These are phyloP conservation scores for Sarotherodon lohbergeri DNA, from an alignment of 2,113 vertebrate species.

Conservation along the genomic window DNA sequence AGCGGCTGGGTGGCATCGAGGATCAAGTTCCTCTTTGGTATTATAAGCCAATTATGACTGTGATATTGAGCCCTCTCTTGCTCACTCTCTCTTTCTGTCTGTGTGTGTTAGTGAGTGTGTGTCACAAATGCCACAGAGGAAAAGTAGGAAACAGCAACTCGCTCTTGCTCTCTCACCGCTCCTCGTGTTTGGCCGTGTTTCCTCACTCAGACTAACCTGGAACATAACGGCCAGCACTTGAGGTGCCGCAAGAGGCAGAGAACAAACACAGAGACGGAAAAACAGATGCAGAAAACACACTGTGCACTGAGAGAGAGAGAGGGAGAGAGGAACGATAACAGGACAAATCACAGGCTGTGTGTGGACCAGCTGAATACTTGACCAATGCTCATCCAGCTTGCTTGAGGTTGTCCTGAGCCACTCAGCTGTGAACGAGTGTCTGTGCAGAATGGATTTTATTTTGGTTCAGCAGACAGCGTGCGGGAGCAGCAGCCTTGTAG, in stretches of 20 bases:
- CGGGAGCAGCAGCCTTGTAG: constrained; percentile 1
- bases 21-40: neutral
- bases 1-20: neutral
- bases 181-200: constrained; percentile 31
- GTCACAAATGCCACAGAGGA: neutral
- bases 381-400: constrained; percentile 17
- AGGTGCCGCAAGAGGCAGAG: neutral
- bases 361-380: constrained; percentile 11
- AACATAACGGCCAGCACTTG: constrained; percentile 31
- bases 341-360: neutral
- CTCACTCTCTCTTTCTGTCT: neutral
- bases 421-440: constrained; percentile 15
- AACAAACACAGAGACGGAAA: constrained; percentile 10
- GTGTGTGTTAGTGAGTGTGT: neutral
- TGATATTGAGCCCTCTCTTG: neutral
- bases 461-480: neutral
- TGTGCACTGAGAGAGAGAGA: neutral
- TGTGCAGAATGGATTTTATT: constrained; percentile 39
- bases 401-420: constrained; percentile 18
- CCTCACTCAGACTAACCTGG: constrained; percentile 42
- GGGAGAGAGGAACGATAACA: neutral
- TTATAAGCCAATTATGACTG: neutral
- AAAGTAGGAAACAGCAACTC: neutral
- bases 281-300: neutral
- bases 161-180: neutral